Percentiles rank a stretch among this genome's conserved stretches.
Evolutionary conservation across 2,113 vertebrate species (phyloP).

Genomic region (Etia nguti): DNA sequence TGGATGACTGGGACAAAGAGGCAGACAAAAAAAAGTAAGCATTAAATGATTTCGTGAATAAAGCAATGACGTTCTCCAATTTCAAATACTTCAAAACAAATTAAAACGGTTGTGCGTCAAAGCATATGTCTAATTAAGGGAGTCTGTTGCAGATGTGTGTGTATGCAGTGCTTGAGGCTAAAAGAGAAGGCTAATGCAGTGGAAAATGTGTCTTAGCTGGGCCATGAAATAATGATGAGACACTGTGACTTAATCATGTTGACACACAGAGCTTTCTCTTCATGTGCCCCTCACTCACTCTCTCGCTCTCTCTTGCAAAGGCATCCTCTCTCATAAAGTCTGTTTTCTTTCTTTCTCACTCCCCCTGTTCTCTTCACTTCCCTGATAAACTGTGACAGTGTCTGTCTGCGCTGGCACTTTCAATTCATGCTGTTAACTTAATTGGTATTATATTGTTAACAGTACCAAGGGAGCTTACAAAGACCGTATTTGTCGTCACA

Average conservation of each 20-base stretch:
- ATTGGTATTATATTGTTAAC: constrained; percentile 8
- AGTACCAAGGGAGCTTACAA: not conserved
- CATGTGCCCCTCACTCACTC: not conserved
- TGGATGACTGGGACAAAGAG: not conserved
- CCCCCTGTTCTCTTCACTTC: not conserved
- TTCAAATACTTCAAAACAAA: constrained; percentile 52
- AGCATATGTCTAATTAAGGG: constrained; percentile 67
- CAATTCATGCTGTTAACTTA: not conserved
- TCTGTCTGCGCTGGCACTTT: not conserved
- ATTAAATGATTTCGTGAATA: constrained; percentile 28
- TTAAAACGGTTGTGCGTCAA: constrained; percentile 58
- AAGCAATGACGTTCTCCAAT: constrained; percentile 10
- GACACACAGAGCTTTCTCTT: constrained; percentile 37
- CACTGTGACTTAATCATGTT: constrained; percentile 65
- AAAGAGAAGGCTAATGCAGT: constrained; percentile 68
- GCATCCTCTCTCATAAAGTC: not conserved
- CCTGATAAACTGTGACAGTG: constrained; percentile 10
- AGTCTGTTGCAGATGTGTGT: constrained; percentile 19
- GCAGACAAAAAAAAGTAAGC: not conserved
- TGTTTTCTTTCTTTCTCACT: not conserved
- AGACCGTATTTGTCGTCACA: not conserved
- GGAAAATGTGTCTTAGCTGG: constrained; percentile 67
- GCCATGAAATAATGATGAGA: constrained; percentile 69
- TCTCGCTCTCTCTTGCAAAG: not conserved
- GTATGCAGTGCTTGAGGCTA: constrained; percentile 53